Conservation (phyloP, 1,140 invertebrate genomes). For the Temnothorax nylanderi region DNA sequence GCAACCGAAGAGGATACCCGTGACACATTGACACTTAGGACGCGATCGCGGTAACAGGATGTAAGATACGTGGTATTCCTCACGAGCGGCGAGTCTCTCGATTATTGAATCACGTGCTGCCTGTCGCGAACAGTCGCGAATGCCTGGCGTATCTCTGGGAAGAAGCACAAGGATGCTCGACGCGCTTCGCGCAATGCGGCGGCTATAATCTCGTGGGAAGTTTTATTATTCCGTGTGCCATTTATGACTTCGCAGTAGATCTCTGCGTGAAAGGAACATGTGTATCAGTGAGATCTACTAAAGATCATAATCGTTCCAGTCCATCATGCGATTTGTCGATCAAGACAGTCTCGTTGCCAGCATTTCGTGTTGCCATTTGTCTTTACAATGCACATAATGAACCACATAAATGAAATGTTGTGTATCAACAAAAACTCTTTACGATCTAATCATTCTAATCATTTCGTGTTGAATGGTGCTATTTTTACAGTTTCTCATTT, state of each 20-base stretch:
- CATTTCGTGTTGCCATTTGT: not conserved
- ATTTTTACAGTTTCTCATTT: not conserved
- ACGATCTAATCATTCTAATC: conserved; percentile 1
- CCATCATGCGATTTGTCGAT: not conserved
- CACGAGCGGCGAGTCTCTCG: conserved; percentile 10
- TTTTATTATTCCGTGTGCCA: conserved; percentile 44
- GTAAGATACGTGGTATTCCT: conserved; percentile 14
- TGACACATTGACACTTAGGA: conserved; percentile 35
- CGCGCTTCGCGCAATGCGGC: conserved; percentile 15
- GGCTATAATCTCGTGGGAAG: conserved; percentile 38
- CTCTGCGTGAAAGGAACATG: conserved; percentile 12
- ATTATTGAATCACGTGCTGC: conserved; percentile 46
- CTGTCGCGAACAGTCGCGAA: conserved; percentile 35
- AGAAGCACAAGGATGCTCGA: conserved; percentile 46
- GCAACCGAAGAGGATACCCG: conserved; percentile 23
- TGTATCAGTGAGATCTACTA: not conserved
- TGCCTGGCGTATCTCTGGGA: conserved; percentile 34
- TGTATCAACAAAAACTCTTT: not conserved
- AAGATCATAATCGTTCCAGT: conserved; percentile 21
- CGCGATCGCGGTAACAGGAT: conserved; percentile 14
- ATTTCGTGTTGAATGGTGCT: not conserved
- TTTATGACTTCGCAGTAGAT: conserved; percentile 8
- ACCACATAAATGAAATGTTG: not conserved
- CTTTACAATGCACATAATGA: not conserved
- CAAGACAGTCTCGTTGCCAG: not conserved